Evolutionary conservation across 37 sponge, comb jelly and placozoan species (phyloP).

Genomic region (Oscarella lobularis): DNA sequence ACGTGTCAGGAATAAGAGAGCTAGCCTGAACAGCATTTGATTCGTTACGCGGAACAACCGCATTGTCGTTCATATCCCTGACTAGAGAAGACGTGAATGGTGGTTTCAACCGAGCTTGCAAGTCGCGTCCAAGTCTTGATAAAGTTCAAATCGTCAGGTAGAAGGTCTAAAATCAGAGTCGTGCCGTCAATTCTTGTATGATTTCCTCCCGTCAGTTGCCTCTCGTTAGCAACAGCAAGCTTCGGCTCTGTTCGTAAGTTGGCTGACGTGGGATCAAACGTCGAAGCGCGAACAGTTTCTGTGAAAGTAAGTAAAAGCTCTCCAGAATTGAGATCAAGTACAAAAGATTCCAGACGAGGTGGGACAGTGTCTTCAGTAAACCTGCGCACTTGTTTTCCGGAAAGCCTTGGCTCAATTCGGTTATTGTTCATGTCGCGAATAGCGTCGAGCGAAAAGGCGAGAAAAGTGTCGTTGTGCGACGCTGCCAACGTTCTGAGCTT

Average conservation of each 20-base stretch:
- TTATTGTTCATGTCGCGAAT: constrained; percentile 57
- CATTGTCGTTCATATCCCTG: constrained; percentile 44
- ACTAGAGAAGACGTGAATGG: constrained; percentile 45
- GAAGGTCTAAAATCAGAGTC: constrained; percentile 32
- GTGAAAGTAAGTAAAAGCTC: not conserved
- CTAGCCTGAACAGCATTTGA: constrained; percentile 31
- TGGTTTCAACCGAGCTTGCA: constrained; percentile 14
- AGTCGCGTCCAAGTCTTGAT: constrained; percentile 37
- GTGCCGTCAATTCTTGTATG: constrained; percentile 11
- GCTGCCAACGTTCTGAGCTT: constrained; percentile 40
- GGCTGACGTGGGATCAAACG: not conserved
- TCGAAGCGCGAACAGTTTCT: not conserved
- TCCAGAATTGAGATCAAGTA: not conserved
- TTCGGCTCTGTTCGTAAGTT: not conserved
- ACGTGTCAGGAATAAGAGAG: constrained; percentile 18
- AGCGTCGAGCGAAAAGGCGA: constrained; percentile 29
- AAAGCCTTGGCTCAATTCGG: constrained; percentile 18
- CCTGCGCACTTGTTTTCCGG: constrained; percentile 6
- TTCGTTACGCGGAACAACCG: constrained; percentile 26
- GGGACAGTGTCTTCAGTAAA: not conserved
- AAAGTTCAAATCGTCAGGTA: constrained; percentile 48
- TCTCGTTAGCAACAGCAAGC: not conserved
- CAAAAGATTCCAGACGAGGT: not conserved
- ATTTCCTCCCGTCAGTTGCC: not conserved
- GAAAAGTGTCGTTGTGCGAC: constrained; percentile 30